Base-by-base conservation (phyloP, 2,113 vertebrate species). In the Platanista minor region DNA sequence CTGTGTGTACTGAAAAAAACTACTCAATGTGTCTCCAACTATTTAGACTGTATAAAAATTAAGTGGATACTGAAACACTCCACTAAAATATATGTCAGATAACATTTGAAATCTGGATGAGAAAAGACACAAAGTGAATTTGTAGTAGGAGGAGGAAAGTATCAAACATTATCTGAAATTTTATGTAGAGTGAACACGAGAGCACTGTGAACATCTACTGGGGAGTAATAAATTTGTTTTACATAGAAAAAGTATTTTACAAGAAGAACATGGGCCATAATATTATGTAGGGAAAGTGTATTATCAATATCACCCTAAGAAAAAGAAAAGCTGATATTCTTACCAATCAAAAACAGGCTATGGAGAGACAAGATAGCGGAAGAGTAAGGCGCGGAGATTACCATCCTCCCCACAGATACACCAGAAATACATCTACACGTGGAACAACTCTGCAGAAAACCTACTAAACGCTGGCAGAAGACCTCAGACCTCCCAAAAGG, bases 111-210 rank as follows among this genome's bases (percentile, higher is more conserved):
- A 92, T 75, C 15, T 89, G 57, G 54, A 52, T 85, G 57, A 84
- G 36, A 91, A 84, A 81, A 85, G 27, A 36, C n/a, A n/a, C 27
- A 31, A 66, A 90, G 39, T 25, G 17, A 74, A 74, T 80, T 27
- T 89, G 17, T 20, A 80, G n/a, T 90, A 87, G 82, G 4, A 92
- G 31, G 46, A 86, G 31, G 29, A 84, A 87, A 91, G 17, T 41
- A 94, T 52, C 71, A 96, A 93, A 77, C 6, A 80, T 59, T 57
- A 71, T n/a, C 62, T 92, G 57, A 43, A 85, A 92, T 92, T 66
- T 92, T 75, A 92, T 75, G 74, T 57, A 57, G 5, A 90, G 29
- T 69, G 41, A 81, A 75, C 39, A 69, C 3, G 5, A 77, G 17
- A 85, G 27, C 8, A 39, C 71, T 85, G 4, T 75, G 52, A 86